Evolutionary conservation across 2,888 invertebrate genomes (phyloP), one percentile per base, ranked within the genome.

Genomic region (Cyclophora albipunctata): DNA sequence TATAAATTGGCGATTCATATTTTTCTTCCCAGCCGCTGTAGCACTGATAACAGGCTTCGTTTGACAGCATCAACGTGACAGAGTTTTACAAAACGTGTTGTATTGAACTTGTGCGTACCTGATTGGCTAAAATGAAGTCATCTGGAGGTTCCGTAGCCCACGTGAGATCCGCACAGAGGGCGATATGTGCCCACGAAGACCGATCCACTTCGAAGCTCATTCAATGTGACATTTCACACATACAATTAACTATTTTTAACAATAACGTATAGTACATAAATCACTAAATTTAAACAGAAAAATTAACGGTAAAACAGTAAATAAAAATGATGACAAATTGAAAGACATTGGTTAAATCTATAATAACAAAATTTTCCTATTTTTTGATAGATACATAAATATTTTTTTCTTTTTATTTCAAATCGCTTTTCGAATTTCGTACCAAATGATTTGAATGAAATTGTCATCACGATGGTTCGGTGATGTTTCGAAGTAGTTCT

Each of bases 201-300:
- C 82, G 82, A 81, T 86, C 87, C 83, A 82, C 84, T 67, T 85
- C 85, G 86, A 84, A 84, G 86, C 72, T 88, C 87, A 88, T 88
- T 88, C 88, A 88, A 88, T 85, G 87, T 81, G 80, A 78, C 87
- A 87, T 85, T 69, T 75, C 81, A 79, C 73, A 64, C 81, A 78
- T 76, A 80, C 71, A 80, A 80, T 75, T 80, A 85, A 79, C 78
- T 79, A 77, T 76, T 72, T 79, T 78, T 78, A 82, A 80, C 78
- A 77, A 71, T 80, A 79, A 81, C 66, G 67, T 78, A 80, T 79
- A 84, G 79, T 80, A 82, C 73, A 81, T 78, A 78, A 79, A 67
- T 77, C 78, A 82, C 83, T 81, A 86, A 80, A 80, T 80, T 79
- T 77, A 70, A 82, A 79, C 75, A 76, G 76, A 81, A 73, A 78